phyloP scores from a whole-genome alignment of 64 coral and sea anemone genomes.

The Pocillopora damicornis region DNA sequence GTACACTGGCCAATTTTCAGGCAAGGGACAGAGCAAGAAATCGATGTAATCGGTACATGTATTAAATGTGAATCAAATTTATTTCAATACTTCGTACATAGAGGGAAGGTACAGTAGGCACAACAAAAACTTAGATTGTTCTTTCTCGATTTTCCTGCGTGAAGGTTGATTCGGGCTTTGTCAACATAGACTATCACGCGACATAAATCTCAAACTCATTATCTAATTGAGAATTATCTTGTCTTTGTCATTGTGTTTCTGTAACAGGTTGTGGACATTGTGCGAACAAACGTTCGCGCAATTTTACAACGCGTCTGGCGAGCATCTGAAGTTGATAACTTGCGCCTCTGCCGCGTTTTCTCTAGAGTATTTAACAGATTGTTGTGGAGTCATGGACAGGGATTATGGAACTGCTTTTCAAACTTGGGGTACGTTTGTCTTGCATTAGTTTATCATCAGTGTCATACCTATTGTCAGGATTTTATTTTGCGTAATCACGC shows the following conservation, averaged over 20 bases:
- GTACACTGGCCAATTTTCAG: too few species aligned
- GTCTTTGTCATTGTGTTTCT: not conserved
- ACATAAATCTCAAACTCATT: too few species aligned
- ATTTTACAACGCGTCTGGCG: constrained; percentile 93
- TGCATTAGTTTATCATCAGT: not conserved
- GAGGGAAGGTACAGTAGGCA: too few species aligned
- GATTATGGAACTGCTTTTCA: constrained; percentile 95
- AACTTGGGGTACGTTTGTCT: constrained; percentile 67
- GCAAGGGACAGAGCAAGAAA: too few species aligned
- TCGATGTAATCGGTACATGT: too few species aligned
- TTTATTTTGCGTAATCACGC: not conserved
- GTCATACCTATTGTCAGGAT: too few species aligned
- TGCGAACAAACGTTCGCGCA: constrained; percentile 75
- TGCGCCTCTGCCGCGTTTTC: constrained; percentile 83
- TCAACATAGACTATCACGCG: too few species aligned
- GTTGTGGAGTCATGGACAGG: constrained; percentile 96
- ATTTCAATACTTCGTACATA: too few species aligned
- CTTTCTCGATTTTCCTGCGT: not conserved
- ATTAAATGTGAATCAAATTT: too few species aligned
- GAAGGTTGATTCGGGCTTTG: not conserved
- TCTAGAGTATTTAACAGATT: constrained; percentile 90
- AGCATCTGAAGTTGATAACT: constrained; percentile 81
- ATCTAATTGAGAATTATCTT: too few species aligned
- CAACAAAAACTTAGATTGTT: too few species aligned
- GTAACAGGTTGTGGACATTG: constrained; percentile 85